These are phyloP conservation scores for Paguma larvata DNA, from an alignment of 2,797 vertebrate genomes.

Conservation along the genomic window DNA sequence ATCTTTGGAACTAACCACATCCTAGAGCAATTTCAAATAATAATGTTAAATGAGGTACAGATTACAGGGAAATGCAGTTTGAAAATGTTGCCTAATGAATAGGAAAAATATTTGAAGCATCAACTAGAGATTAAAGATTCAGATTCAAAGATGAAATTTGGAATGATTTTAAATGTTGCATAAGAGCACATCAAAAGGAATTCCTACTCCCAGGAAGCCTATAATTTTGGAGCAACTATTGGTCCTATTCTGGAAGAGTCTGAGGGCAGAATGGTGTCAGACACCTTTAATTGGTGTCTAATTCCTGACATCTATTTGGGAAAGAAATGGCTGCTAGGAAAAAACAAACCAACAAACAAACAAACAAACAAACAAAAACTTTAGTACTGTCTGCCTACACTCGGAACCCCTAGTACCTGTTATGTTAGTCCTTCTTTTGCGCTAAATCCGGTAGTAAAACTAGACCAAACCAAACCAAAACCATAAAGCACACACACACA, in stretches of 20 bases:
- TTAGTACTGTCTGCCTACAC: neutral
- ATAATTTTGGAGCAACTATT: neutral
- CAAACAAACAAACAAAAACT: neutral
- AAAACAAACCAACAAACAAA: neutral
- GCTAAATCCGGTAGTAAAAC: neutral
- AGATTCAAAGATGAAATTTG: conserved; percentile 42
- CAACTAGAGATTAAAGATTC: conserved; percentile 66
- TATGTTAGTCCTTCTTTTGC: conserved; percentile 8
- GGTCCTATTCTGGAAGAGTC: neutral
- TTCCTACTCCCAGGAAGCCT: neutral
- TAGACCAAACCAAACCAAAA: neutral
- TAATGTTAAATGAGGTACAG: conserved; percentile 74
- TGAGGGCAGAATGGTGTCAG: neutral
- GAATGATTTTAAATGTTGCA: neutral
- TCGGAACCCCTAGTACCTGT: neutral
- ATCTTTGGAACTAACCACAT: conserved; percentile 49
- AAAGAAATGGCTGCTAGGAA: neutral
- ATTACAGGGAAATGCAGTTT: conserved; percentile 64
- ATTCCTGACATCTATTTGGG: neutral
- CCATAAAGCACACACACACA: neutral
- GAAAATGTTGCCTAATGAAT: conserved; percentile 67
- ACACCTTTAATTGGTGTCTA: neutral
- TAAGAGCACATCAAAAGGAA: conserved; percentile 38
- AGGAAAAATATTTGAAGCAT: conserved; percentile 34
- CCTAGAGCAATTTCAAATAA: conserved; percentile 49